phyloP scores from a whole-genome alignment of 2,888 invertebrate species.

The Fragum whitleyi region DNA sequence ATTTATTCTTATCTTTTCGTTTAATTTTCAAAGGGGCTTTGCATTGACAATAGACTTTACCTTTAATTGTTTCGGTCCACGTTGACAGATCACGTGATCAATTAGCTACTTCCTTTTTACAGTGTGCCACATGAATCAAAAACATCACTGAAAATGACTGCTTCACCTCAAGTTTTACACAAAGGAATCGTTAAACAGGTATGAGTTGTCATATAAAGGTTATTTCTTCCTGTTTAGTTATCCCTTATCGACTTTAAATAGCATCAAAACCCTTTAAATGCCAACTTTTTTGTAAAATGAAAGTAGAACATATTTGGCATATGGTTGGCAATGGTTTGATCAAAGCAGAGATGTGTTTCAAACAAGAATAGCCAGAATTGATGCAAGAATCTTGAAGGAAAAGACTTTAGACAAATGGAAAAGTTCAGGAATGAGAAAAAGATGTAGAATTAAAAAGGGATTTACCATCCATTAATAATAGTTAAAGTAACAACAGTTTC shows the following conservation, averaged over 20 bases:
- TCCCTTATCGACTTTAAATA: neutral
- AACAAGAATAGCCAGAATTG: too few species aligned
- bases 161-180: constrained; percentile 72
- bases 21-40: too few species aligned
- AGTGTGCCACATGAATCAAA: constrained; percentile 63
- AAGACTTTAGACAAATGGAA: too few species aligned
- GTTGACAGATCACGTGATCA: constrained; percentile 69
- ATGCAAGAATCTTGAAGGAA: too few species aligned
- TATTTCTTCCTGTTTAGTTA: neutral
- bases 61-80: constrained; percentile 60
- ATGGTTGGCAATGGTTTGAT: neutral
- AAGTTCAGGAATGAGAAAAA: too few species aligned
- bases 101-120: constrained; percentile 74
- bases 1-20: too few species aligned
- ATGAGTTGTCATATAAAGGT: neutral
- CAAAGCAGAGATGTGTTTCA: too few species aligned
- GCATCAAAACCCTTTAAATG: too few species aligned
- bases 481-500: too few species aligned
- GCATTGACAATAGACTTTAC: too few species aligned
- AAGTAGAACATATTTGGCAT: constrained; percentile 1
- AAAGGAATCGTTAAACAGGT: constrained; percentile 84
- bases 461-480: too few species aligned
- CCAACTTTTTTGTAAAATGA: neutral
- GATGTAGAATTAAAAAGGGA: too few species aligned
- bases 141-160: constrained; percentile 72